phyloP scores from a whole-genome alignment of 2,888 invertebrate genomes.

The Cheilosia scutellata region DNA sequence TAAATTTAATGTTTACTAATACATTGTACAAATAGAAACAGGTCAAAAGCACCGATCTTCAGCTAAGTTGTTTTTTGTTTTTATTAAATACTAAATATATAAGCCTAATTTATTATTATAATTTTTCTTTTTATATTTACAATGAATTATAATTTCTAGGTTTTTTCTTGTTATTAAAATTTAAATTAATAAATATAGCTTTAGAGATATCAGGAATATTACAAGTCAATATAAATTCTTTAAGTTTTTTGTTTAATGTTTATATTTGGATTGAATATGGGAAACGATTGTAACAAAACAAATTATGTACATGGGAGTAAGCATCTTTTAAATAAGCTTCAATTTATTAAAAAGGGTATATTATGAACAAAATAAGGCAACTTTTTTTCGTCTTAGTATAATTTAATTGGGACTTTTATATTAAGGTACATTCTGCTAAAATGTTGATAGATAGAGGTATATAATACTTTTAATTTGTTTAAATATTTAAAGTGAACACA shows the following conservation, averaged over 20 bases:
- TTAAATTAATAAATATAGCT: constrained; percentile 73
- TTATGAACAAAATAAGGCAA: constrained; percentile 72
- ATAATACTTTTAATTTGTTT: constrained; percentile 61
- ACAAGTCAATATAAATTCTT: constrained; percentile 74
- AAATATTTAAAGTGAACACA: constrained; percentile 66
- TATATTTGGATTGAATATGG: constrained; percentile 53
- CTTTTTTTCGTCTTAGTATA: constrained; percentile 69
- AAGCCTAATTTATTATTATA: constrained; percentile 58
- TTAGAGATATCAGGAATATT: constrained; percentile 73
- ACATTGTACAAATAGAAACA: constrained; percentile 84
- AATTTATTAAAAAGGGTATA: constrained; percentile 26
- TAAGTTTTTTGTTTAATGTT: constrained; percentile 28
- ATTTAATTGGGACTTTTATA: constrained; percentile 67
- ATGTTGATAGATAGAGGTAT: constrained; percentile 58
- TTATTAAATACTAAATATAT: constrained; percentile 62
- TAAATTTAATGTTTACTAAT: constrained; percentile 80
- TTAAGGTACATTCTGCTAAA: constrained; percentile 73
- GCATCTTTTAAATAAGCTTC: constrained; percentile 37
- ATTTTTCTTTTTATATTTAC: constrained; percentile 60
- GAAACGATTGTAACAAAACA: constrained; percentile 26
- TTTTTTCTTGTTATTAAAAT: constrained; percentile 14
- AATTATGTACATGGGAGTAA: constrained; percentile 59
- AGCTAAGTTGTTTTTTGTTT: constrained; percentile 82
- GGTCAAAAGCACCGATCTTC: constrained; percentile 85
- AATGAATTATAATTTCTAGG: constrained; percentile 55